phyloP scores from a whole-genome alignment of 2,113 vertebrate species.

The Corythoichthys intestinalis region DNA sequence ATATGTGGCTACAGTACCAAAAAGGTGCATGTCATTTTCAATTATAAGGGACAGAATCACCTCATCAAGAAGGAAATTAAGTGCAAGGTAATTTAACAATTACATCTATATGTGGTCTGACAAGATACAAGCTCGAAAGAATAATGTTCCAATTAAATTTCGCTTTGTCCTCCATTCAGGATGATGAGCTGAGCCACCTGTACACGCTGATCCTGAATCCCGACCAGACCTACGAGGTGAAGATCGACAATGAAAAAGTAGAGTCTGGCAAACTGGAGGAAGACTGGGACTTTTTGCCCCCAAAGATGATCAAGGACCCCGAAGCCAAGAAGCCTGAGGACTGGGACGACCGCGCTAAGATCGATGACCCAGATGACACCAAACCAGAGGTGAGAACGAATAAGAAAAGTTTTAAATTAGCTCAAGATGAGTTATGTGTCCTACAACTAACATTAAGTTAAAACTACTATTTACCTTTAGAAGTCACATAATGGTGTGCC shows the following conservation, averaged over 20 bases:
- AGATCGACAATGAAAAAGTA: constrained; percentile 76
- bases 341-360: constrained; percentile 71
- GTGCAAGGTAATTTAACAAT: constrained; percentile 75
- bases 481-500: too few relatives aligned
- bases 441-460: too few relatives aligned
- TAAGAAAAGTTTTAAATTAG: neutral
- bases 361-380: constrained; percentile 64
- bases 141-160: neutral
- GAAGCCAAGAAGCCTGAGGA: constrained; percentile 70
- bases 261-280: constrained; percentile 79
- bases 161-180: constrained; percentile 45
- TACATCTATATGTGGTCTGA: neutral
- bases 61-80: constrained; percentile 82
- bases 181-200: constrained; percentile 79
- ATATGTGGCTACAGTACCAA: constrained; percentile 88
- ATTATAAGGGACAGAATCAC: constrained; percentile 84
- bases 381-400: constrained; percentile 70
- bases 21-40: constrained; percentile 88
- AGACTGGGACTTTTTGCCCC: constrained; percentile 79
- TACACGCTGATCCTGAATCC: constrained; percentile 82
- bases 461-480: too few relatives aligned
- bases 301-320: constrained; percentile 73
- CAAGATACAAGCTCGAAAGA: neutral
- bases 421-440: neutral
- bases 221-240: constrained; percentile 80